Percentiles rank a stretch among this genome's conserved stretches.
Conservation (phyloP, 1,140 invertebrate genomes). For the Papilio polyxenes region DNA sequence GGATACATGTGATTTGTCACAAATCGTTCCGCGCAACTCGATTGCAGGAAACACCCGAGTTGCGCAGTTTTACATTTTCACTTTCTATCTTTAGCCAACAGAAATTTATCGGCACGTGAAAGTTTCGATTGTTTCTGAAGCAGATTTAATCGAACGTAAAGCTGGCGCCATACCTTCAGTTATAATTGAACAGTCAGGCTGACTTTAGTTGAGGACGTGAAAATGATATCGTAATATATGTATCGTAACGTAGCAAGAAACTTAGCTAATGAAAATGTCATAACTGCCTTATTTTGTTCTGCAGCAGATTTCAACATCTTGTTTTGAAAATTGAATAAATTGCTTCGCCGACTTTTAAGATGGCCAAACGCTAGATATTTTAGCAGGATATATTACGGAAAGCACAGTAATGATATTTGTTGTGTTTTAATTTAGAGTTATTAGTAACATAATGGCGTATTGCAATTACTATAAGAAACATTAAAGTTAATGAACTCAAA, state of each 20-base stretch:
- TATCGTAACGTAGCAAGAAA: too few relatives aligned
- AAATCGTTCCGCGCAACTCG: constrained; percentile 4
- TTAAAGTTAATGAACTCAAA: neutral
- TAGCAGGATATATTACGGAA: too few relatives aligned
- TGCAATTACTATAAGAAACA: neutral
- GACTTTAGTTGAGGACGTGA: neutral
- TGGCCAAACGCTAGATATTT: neutral
- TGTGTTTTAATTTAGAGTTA: neutral
- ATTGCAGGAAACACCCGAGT: constrained; percentile 14
- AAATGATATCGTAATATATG: too few relatives aligned
- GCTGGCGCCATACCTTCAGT: too few relatives aligned
- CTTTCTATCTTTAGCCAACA: neutral
- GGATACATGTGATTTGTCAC: neutral
- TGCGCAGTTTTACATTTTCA: neutral
- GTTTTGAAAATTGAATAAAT: neutral
- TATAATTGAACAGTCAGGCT: too few relatives aligned
- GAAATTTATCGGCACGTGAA: constrained; percentile 8
- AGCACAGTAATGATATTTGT: neutral
- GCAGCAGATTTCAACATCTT: neutral
- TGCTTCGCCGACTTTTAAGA: neutral
- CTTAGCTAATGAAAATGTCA: neutral
- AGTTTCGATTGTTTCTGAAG: neutral
- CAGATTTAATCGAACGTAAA: neutral
- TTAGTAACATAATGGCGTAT: neutral
- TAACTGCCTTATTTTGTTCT: neutral